These are phyloP conservation scores for Bungarus multicinctus DNA, from an alignment of 2,113 vertebrate species.

Conservation along the genomic window DNA sequence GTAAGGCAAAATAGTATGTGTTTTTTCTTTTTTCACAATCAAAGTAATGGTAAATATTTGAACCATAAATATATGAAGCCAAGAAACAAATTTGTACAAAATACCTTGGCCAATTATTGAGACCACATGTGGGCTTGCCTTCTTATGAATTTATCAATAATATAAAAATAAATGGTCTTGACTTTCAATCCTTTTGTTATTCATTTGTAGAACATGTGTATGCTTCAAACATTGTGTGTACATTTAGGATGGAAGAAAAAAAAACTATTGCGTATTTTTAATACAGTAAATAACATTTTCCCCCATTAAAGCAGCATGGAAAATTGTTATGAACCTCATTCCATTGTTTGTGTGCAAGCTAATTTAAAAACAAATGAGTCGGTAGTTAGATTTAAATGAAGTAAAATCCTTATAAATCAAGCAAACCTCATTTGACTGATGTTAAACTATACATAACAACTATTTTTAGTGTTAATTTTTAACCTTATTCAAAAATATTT, in stretches of 20 bases:
- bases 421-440: background rate
- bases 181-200: background rate
- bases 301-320: background rate
- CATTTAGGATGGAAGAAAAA: background rate
- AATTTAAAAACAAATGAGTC: background rate
- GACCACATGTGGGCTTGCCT: background rate
- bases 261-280: background rate
- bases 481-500: background rate
- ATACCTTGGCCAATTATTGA: background rate
- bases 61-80: background rate
- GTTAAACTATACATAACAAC: background rate
- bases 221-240: background rate
- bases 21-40: background rate
- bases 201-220: background rate
- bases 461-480: background rate
- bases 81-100: background rate
- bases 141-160: background rate
- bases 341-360: background rate
- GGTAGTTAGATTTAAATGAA: background rate
- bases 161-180: background rate
- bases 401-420: background rate
- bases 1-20: background rate
- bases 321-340: background rate
- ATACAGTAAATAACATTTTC: background rate
- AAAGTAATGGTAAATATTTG: background rate